These are phyloP conservation scores for Hemistola chrysoprasaria DNA, from an alignment of 2,888 invertebrate species.

Conservation along the genomic window DNA sequence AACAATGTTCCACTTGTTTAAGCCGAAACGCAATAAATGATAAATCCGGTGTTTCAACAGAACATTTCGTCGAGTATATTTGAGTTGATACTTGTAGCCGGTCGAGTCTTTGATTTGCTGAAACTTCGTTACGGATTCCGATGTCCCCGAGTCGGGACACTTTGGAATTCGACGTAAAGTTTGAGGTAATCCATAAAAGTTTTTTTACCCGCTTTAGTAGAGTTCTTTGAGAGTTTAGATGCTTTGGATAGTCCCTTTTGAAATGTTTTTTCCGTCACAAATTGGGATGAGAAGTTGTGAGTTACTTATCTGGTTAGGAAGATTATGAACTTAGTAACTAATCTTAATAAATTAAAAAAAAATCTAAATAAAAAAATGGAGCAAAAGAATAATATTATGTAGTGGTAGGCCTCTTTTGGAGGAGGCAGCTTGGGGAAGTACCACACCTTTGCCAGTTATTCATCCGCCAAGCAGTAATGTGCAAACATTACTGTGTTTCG, in stretches of 20 bases:
- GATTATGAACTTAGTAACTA: too few relatives aligned
- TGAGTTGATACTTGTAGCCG: conserved; percentile 7
- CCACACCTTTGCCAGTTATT: too few relatives aligned
- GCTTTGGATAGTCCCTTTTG: conserved; percentile 6
- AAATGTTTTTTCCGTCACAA: not conserved
- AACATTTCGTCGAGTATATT: conserved; percentile 10
- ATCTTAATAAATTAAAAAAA: too few relatives aligned
- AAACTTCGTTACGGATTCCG: conserved; percentile 16
- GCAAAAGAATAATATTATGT: too few relatives aligned
- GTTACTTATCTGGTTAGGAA: too few relatives aligned
- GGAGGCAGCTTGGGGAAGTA: too few relatives aligned
- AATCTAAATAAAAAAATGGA: too few relatives aligned
- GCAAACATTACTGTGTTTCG: too few relatives aligned
- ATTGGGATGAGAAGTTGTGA: too few relatives aligned
- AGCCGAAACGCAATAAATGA: conserved; percentile 20
- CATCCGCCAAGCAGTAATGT: too few relatives aligned
- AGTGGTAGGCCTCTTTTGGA: too few relatives aligned
- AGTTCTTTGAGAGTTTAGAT: conserved; percentile 12
- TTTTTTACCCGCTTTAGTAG: conserved; percentile 9
- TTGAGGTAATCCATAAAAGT: conserved; percentile 17
- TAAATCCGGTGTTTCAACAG: conserved; percentile 18
- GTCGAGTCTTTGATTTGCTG: conserved; percentile 16
- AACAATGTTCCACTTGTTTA: conserved; percentile 21
- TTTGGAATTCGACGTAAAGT: conserved; percentile 13
- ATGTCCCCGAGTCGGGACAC: conserved; percentile 12